Base-by-base conservation (phyloP, 2,888 invertebrate genomes). In the Tiliacea citrago region DNA sequence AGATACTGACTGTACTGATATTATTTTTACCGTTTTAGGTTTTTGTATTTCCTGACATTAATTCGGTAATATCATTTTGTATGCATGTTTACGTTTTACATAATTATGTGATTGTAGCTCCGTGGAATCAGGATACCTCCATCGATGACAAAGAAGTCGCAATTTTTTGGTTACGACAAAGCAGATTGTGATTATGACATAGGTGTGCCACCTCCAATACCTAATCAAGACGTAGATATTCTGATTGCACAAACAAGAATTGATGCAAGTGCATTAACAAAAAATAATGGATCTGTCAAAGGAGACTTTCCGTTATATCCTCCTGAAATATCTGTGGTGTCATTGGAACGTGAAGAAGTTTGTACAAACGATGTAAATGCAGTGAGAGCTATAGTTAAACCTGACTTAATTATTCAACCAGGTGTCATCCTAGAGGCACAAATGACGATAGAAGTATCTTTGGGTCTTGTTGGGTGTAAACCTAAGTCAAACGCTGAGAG, bases 331-430 rank as follows among this genome's bases (percentile, higher is more conserved):
- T 77, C 79, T 24, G 73, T 91, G 10, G 79, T 68, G 10, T 65
- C 66, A 9, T 73, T 90, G 55, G 83, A 88, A 24, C 91, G 95
- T 57, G 92, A 94, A 83, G 85, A 79, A 29, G 83, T 90, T 68
- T 96, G 95, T 78, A 95, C 95, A 4, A 96, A 96, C 78, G 95
- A 96, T 80, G 89, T 95, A 10, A 96, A 96, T 86, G 91, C 84
- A 49, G 88, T 95, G 16, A 87, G 91, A 85, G 73, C 74, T 29
- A 75, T 85, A 7, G n/a, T 91, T 1, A 84, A 72, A 45, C 92
- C 93, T 0, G 75, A 88, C 18, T 68, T 92, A 53, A 61, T 92
- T 3, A 90, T 96, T 42, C 92, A 91, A 57, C 84, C 94, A 35
- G 85, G 88, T 10, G 77, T 92, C 0, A 87, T 96, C 58, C 84